phyloP scores from a whole-genome alignment of 2,113 vertebrate species.

The Lasiurus cinereus region DNA sequence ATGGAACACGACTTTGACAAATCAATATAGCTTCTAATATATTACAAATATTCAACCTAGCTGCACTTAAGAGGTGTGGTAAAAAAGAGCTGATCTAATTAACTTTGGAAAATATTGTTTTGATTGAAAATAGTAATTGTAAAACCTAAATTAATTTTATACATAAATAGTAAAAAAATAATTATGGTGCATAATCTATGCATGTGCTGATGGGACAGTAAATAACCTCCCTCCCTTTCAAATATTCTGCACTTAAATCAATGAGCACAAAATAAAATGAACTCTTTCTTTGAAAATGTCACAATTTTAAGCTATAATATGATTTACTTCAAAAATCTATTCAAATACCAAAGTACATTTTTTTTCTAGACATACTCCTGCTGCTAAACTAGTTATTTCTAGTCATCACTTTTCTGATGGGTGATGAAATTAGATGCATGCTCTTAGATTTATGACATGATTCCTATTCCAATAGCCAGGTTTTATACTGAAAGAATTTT shows the following conservation, averaged over 20 bases:
- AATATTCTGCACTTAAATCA: background rate
- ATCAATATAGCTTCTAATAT: background rate
- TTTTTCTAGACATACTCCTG: background rate
- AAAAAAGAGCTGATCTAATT: background rate
- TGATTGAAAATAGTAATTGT: background rate
- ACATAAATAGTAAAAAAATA: background rate
- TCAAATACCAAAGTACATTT: background rate
- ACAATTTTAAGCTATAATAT: background rate
- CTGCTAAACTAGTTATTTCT: background rate
- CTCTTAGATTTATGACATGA: background rate
- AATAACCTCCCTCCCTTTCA: background rate
- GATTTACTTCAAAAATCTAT: background rate
- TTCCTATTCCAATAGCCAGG: background rate
- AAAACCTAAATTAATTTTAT: conserved; percentile 6
- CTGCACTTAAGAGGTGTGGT: background rate
- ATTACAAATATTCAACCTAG: background rate
- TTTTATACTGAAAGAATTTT: background rate
- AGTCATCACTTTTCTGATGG: background rate
- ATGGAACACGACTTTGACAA: background rate
- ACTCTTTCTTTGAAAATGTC: background rate
- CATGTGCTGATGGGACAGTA: background rate
- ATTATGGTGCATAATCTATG: background rate
- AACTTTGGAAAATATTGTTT: background rate
- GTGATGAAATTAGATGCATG: background rate
- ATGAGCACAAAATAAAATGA: background rate